Conservation (phyloP, 2,113 vertebrate species). For the Psilopogon haemacephalus region DNA sequence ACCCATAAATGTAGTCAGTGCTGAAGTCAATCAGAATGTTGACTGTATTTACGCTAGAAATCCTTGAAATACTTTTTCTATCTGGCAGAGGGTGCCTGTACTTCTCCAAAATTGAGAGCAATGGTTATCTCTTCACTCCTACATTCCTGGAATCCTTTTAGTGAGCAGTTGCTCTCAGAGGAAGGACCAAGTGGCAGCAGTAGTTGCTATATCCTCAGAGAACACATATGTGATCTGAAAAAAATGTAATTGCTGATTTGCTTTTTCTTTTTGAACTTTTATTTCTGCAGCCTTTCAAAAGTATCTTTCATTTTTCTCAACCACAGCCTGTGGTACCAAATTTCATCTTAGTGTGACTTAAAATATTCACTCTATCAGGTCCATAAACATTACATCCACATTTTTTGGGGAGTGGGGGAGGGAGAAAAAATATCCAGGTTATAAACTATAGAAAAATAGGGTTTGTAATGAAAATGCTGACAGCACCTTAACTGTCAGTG, state of each 20-base stretch:
- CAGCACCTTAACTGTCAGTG: constrained; percentile 14
- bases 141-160: background rate
- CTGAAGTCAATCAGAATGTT: background rate
- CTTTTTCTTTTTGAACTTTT: background rate
- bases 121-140: background rate
- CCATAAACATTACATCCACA: constrained; percentile 6
- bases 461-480: constrained; percentile 50
- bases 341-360: constrained; percentile 12
- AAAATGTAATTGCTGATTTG: too few relatives aligned
- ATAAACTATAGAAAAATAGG: constrained; percentile 49
- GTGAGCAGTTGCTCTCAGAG: background rate
- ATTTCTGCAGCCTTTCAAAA: constrained; percentile 12
- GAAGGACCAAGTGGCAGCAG: background rate
- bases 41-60: background rate
- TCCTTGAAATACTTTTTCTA: background rate
- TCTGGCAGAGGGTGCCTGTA: accelerated
- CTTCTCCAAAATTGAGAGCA: background rate
- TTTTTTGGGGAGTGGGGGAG: background rate
- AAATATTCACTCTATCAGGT: constrained; percentile 36
- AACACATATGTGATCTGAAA: background rate
- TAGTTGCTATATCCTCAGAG: accelerated
- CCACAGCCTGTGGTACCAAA: constrained; percentile 30
- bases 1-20: background rate
- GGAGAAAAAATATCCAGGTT: background rate
- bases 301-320: constrained; percentile 26